Evolutionary conservation across 2,113 vertebrate genomes (phyloP).

Genomic region (Dipodomys spectabilis): DNA sequence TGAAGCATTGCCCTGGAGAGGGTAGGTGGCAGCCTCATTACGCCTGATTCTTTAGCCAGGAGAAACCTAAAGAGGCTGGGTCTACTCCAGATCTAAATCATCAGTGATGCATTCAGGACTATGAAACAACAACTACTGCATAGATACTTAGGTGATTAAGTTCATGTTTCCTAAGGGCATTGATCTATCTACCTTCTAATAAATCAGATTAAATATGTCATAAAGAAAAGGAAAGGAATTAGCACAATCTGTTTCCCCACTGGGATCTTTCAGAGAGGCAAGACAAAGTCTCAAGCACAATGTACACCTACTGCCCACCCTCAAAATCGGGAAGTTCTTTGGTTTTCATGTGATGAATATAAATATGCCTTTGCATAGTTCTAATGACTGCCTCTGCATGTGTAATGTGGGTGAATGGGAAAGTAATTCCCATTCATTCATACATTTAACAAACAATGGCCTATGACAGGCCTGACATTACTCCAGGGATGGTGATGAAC

Average conservation of each 20-base stretch:
- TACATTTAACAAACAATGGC: neutral
- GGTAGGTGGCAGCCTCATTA: neutral
- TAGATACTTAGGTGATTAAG: constrained; percentile 64
- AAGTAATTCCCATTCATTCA: neutral
- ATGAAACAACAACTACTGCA: constrained; percentile 67
- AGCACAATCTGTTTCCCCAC: constrained; percentile 33
- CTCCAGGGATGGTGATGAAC: neutral
- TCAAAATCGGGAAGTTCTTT: neutral
- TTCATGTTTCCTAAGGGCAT: constrained; percentile 70
- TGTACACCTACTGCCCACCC: neutral
- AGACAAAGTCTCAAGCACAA: neutral
- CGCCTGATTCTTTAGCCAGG: neutral
- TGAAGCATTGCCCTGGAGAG: neutral
- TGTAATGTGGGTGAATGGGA: neutral
- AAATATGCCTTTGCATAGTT: neutral
- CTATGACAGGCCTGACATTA: neutral
- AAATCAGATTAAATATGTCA: constrained; percentile 47
- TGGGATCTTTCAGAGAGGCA: neutral
- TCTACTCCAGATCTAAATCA: neutral
- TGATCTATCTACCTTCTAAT: neutral
- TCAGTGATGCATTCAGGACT: constrained; percentile 62
- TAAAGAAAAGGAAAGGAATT: constrained; percentile 60
- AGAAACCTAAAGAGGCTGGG: neutral
- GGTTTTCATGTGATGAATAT: neutral
- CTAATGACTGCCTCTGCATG: neutral